A percentile compares a stretch with the other conserved stretches of the same genome.
These are phyloP conservation scores for Pygocentrus nattereri DNA, from an alignment of 2,797 vertebrate species.

Conservation along the genomic window DNA sequence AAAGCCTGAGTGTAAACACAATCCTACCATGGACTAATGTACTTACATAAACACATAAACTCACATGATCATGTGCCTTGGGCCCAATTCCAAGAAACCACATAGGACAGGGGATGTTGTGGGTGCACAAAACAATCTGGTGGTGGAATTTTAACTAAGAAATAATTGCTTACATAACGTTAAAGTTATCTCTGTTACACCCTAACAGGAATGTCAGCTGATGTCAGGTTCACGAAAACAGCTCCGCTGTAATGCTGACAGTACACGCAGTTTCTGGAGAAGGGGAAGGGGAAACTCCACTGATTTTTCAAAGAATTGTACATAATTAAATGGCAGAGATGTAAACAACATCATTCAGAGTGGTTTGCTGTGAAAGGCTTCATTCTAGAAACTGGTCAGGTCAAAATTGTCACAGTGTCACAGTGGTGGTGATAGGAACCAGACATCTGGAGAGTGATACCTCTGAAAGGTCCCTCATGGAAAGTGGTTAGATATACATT, in stretches of 20 bases:
- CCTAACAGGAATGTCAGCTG: not conserved
- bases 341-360: too few relatives aligned
- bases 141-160: not conserved
- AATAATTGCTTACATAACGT: not conserved
- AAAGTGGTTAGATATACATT: too few relatives aligned
- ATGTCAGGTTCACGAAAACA: not conserved
- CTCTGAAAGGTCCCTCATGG: too few relatives aligned
- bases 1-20: not conserved
- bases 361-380: too few relatives aligned
- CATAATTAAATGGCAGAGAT: too few relatives aligned
- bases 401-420: too few relatives aligned
- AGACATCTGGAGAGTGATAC: too few relatives aligned
- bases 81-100: not conserved
- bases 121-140: not conserved
- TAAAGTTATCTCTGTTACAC: not conserved
- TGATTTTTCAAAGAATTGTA: too few relatives aligned
- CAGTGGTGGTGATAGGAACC: too few relatives aligned
- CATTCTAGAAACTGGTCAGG: too few relatives aligned
- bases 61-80: not conserved
- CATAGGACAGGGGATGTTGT: not conserved
- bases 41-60: not conserved
- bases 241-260: not conserved
- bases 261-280: not conserved
- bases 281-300: not conserved
- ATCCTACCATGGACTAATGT: not conserved